Evolutionary conservation across 2,797 vertebrate species (phyloP).

Genomic region (Labroides dimidiatus): DNA sequence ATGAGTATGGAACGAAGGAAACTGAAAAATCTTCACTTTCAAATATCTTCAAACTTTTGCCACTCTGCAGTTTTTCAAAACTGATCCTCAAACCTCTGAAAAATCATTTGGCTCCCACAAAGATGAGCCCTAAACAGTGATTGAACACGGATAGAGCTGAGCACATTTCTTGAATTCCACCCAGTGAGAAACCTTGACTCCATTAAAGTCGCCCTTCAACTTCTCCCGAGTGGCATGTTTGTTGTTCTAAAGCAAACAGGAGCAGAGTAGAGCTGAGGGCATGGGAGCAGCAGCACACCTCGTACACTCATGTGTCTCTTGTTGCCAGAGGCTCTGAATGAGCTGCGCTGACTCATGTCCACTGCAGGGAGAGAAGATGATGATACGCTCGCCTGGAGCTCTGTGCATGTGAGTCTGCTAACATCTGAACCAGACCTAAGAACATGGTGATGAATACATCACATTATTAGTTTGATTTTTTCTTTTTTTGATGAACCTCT

Average conservation of each 20-base stretch:
- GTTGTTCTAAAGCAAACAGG: slow-evolving; percentile 69
- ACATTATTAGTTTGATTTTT: too few relatives aligned
- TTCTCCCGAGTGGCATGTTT: slow-evolving; percentile 67
- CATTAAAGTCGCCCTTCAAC: slow-evolving; percentile 62
- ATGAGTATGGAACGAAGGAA: too few relatives aligned
- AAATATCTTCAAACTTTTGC: too few relatives aligned
- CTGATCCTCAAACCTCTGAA: background rate
- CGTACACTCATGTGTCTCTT: slow-evolving; percentile 6
- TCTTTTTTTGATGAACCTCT: too few relatives aligned
- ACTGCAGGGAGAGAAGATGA: background rate
- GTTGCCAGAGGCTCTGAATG: slow-evolving; percentile 7
- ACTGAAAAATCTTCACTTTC: too few relatives aligned
- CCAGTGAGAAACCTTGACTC: slow-evolving; percentile 63
- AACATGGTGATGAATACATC: too few relatives aligned
- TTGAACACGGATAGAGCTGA: slow-evolving; percentile 53
- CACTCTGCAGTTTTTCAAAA: background rate
- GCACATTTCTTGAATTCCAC: slow-evolving; percentile 64
- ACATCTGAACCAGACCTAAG: slow-evolving; percentile 31
- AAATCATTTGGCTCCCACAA: slow-evolving; percentile 22
- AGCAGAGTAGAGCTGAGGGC: slow-evolving; percentile 39
- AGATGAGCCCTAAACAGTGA: slow-evolving; percentile 43
- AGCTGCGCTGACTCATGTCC: slow-evolving; percentile 29
- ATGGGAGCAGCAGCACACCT: slow-evolving; percentile 51
- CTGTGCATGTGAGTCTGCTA: too few relatives aligned
- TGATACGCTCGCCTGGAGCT: background rate